phyloP scores from a whole-genome alignment of 2,797 vertebrate genomes.

The Podarcis lilfordi region DNA sequence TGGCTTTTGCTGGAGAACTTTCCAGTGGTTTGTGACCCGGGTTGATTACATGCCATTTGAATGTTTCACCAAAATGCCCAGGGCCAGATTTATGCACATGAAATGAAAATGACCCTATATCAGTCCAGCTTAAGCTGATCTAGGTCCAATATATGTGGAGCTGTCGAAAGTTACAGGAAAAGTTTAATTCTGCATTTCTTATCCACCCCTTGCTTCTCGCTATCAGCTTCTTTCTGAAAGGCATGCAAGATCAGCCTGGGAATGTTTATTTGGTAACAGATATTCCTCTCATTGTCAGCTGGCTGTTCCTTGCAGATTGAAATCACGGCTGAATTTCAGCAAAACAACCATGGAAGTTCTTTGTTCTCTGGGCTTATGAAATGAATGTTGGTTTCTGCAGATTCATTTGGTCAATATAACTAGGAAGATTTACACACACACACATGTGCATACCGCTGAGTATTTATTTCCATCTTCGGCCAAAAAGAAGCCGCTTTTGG shows the following conservation, averaged over 20 bases:
- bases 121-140: not conserved
- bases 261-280: slow-evolving; percentile 69
- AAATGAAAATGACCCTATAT: not conserved
- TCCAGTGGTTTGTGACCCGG: not conserved
- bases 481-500: not conserved
- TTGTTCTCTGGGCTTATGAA: not conserved
- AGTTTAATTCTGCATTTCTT: not conserved
- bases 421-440: not conserved
- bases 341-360: slow-evolving; percentile 19
- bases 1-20: not conserved
- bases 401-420: slow-evolving; percentile 3
- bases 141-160: not conserved
- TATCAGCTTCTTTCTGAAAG: slow-evolving; percentile 19
- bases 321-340: slow-evolving; percentile 68
- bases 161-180: not conserved
- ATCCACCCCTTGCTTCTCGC: slow-evolving; percentile 24
- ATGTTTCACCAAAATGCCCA: not conserved
- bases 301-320: slow-evolving; percentile 39
- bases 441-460: slow-evolving; percentile 8
- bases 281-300: slow-evolving; percentile 46
- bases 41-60: not conserved
- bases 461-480: not conserved
- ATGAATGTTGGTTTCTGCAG: slow-evolving; percentile 1
- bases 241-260: slow-evolving; percentile 27
- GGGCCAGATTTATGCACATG: not conserved